phyloP scores from a whole-genome alignment of 2,888 invertebrate species.

The Blastobasis lacticolella region DNA sequence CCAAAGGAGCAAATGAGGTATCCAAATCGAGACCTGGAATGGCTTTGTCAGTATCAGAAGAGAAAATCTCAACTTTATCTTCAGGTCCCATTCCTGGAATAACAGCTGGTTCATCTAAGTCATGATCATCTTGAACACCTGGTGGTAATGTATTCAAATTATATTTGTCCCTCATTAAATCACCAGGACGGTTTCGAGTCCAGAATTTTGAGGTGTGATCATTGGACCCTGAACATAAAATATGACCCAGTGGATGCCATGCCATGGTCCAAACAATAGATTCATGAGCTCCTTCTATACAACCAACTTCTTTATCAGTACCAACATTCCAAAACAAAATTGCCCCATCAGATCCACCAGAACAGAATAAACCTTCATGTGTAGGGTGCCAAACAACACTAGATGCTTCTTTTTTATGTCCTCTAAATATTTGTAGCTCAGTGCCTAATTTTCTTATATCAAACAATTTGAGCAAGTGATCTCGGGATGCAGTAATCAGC shows the following conservation, averaged over 20 bases:
- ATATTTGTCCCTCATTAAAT: conserved; percentile 98
- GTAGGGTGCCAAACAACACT: conserved; percentile 98
- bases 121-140: conserved; percentile 75
- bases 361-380: conserved; percentile 97
- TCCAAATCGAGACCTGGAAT: conserved; percentile 94
- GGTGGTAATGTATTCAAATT: conserved; percentile 94
- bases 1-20: conserved; percentile 75
- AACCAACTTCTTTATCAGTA: conserved; percentile 97
- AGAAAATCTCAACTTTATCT: conserved; percentile 87
- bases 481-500: conserved; percentile 98
- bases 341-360: conserved; percentile 98
- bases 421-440: conserved; percentile 97
- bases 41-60: conserved; percentile 73
- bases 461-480: conserved; percentile 97
- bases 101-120: conserved; percentile 82
- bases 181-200: conserved; percentile 99
- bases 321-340: conserved; percentile 99
- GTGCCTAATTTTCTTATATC: conserved; percentile 96
- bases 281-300: conserved; percentile 98
- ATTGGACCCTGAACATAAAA: conserved; percentile 99
- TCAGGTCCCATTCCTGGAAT: conserved; percentile 99
- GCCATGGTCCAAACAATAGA: conserved; percentile 99
- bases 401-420: conserved; percentile 99
- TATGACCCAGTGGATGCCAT: conserved; percentile 99
- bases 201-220: conserved; percentile 99